Percentiles rank a stretch among this genome's conserved stretches.
Conservation (phyloP, 2,797 vertebrate species). For the Karalla daura region DNA sequence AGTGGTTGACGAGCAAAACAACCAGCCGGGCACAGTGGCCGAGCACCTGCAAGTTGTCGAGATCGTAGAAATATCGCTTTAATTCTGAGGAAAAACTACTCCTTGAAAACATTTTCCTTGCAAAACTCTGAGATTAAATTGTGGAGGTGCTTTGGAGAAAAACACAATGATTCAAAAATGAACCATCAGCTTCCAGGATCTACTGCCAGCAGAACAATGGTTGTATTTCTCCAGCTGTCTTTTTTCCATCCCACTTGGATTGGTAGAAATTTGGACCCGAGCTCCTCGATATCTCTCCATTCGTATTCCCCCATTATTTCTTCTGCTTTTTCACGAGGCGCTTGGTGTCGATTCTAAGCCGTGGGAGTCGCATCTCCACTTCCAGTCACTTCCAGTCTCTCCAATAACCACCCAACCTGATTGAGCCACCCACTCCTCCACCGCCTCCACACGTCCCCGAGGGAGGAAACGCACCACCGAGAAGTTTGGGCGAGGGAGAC, state of each 20-base stretch:
- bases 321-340: slow-evolving; percentile 41
- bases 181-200: slow-evolving; percentile 25
- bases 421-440: slow-evolving; percentile 70
- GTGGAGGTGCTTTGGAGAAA: neutral
- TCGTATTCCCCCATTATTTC: slow-evolving; percentile 55
- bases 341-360: slow-evolving; percentile 47
- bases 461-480: slow-evolving; percentile 62
- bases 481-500: slow-evolving; percentile 71
- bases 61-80: too few relatives aligned
- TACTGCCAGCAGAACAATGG: slow-evolving; percentile 23
- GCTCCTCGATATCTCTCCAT: slow-evolving; percentile 28
- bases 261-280: slow-evolving; percentile 43
- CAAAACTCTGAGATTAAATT: slow-evolving; percentile 37
- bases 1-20: too few relatives aligned
- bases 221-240: slow-evolving; percentile 29
- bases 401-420: slow-evolving; percentile 68
- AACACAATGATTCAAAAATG: slow-evolving; percentile 30
- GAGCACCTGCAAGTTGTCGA: too few relatives aligned
- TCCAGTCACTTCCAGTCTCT: slow-evolving; percentile 70
- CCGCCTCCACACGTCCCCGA: slow-evolving; percentile 71
- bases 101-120: slow-evolving; percentile 6
- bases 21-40: too few relatives aligned
- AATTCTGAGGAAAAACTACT: too few relatives aligned
- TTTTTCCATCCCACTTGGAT: slow-evolving; percentile 31
- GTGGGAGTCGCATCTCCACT: slow-evolving; percentile 55